Base-by-base conservation (phyloP, 2,797 vertebrate species). In the Psittacula derbiana region DNA sequence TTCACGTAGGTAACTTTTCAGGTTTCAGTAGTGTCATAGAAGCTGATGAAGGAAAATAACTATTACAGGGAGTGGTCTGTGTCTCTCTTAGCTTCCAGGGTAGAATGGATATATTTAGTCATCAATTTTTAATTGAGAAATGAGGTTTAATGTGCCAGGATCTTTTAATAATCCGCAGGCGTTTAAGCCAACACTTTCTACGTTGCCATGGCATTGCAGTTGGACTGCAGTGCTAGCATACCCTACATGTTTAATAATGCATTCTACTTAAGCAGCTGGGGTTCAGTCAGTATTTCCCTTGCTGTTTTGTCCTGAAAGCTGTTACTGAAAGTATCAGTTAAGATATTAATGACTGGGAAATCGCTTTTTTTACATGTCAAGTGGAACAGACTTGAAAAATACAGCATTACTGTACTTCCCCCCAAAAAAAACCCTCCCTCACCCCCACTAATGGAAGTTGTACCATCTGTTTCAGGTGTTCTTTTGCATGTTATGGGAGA, bases 401-500 rank as follows among this genome's bases (percentile, higher is more conserved):
- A 2, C 8, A 83, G 38, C 15, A 21, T 41, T 61, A 31, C 5
- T 18, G 4, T 20, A 14, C 5, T 2, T 1, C 3, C 5, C 18
- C 16, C 8, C 12, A 0, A 7, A 16, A 17, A 25, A 12, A 46
- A 11, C 0, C 2, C 49, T 57, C 1, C 19, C 12, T 8, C 1
- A 2, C 19, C 7, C 6, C 6, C 24, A n/a, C 86, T 94, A 82
- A 95, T 74, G 52, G 74, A 91, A 82, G 27, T 61, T 61, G 21
- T 96, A 41, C 40, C 11, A 1, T 95, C 89, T 91, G 28, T 95
- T 96, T 81, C 93, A 99, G 98, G 98, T 83, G 98, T 99, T 41
- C 97, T 99, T 93, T 97, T 99, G 85, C 98, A 99, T 2, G 98
- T 99, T 83, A 98, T 99, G 98, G 98, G 98, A 40, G 98, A 99